Evolutionary conservation across 2,113 vertebrate genomes (phyloP).

Genomic region (Vicugna pacos): DNA sequence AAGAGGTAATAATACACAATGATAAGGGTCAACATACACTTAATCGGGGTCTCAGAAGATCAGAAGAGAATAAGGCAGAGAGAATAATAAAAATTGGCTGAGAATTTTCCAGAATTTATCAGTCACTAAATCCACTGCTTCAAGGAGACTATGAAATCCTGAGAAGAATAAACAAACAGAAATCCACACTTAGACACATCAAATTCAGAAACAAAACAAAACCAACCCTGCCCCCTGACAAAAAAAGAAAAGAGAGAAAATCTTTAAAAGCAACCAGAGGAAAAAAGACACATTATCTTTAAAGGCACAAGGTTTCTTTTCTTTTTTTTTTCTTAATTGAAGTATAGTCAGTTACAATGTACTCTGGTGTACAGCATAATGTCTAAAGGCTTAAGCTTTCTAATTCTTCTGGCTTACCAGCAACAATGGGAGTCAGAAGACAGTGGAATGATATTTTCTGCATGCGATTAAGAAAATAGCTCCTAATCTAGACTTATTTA

Average conservation of each 20-base stretch:
- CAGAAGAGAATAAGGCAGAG: background rate
- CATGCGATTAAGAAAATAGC: too few relatives aligned
- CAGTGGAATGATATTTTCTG: too few relatives aligned
- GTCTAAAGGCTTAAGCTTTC: too few relatives aligned
- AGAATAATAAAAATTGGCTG: background rate
- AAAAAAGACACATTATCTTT: too few relatives aligned
- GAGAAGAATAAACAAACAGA: background rate
- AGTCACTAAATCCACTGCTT: background rate
- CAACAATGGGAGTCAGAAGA: background rate
- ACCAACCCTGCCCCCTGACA: too few relatives aligned
- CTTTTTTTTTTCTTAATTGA: too few relatives aligned
- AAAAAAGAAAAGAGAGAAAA: too few relatives aligned
- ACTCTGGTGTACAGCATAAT: too few relatives aligned
- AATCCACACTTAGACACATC: background rate
- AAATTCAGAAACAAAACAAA: background rate
- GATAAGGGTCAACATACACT: background rate
- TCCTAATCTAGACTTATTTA: too few relatives aligned
- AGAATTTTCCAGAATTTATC: background rate
- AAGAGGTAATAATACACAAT: background rate
- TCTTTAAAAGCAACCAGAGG: too few relatives aligned
- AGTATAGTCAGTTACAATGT: too few relatives aligned
- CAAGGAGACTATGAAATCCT: background rate
- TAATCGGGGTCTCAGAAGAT: background rate
- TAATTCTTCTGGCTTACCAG: background rate
- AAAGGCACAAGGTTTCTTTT: too few relatives aligned